These are phyloP conservation scores for Gobius niger DNA, from an alignment of 2,113 vertebrate genomes.

Conservation along the genomic window DNA sequence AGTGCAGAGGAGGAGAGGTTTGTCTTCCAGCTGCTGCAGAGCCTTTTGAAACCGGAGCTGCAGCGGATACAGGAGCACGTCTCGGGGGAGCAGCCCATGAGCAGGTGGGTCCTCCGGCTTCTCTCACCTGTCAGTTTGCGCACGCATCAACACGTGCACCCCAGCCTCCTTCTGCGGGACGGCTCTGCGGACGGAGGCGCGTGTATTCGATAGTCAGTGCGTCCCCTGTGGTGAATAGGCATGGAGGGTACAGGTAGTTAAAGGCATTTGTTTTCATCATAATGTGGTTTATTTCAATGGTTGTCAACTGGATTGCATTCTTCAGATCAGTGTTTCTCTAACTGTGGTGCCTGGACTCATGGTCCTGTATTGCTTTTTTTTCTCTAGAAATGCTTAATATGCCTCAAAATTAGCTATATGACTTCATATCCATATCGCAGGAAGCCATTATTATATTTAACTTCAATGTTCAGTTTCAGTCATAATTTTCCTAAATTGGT, in stretches of 20 bases:
- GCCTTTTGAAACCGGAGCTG: slow-evolving; percentile 90
- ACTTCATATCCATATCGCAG: too few relatives aligned
- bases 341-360: too few relatives aligned
- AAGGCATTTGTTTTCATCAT: too few relatives aligned
- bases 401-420: too few relatives aligned
- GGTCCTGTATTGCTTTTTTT: too few relatives aligned
- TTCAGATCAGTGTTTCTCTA: too few relatives aligned
- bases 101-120: slow-evolving; percentile 75
- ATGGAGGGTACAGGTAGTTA: not conserved
- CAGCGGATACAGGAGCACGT: slow-evolving; percentile 80
- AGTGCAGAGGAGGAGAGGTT: slow-evolving; percentile 84
- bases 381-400: too few relatives aligned
- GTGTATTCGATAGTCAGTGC: not conserved
- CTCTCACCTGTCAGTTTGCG: not conserved
- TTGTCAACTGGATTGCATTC: too few relatives aligned
- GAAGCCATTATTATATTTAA: too few relatives aligned
- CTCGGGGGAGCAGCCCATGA: slow-evolving; percentile 86
- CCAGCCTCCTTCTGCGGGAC: not conserved
- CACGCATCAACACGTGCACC: not conserved
- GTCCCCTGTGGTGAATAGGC: not conserved
- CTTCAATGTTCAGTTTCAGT: too few relatives aligned
- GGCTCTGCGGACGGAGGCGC: not conserved
- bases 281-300: not conserved
- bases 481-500: too few relatives aligned
- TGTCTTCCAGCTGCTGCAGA: slow-evolving; percentile 87